phyloP scores from a whole-genome alignment of 2,888 invertebrate species.

The Slavum lentiscoides region DNA sequence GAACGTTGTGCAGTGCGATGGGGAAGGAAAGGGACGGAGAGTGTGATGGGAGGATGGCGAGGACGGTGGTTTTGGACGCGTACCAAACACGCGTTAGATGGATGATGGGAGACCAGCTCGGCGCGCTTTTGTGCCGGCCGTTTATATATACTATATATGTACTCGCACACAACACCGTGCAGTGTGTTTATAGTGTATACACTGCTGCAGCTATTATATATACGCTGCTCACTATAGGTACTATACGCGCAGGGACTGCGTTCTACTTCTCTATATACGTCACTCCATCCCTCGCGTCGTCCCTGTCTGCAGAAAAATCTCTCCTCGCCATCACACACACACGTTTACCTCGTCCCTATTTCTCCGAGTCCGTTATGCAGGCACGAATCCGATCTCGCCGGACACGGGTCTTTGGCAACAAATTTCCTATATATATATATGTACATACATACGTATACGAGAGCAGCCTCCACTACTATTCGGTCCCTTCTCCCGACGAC shows the following conservation, averaged over 20 bases:
- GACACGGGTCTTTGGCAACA: conserved; percentile 46
- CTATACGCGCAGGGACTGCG: not conserved
- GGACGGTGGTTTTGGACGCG: conserved; percentile 41
- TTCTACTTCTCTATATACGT: no score
- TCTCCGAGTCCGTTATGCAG: not conserved
- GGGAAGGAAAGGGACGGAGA: no score
- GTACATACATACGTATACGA: not conserved
- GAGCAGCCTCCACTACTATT: no score
- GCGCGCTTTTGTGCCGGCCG: conserved; percentile 22
- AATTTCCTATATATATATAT: conserved; percentile 3
- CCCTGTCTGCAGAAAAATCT: no score
- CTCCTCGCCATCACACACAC: no score
- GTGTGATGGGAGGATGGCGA: not conserved
- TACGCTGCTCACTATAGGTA: no score
- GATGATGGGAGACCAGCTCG: conserved; percentile 28
- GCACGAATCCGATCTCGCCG: conserved; percentile 10
- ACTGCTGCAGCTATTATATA: not conserved
- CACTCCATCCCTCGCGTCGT: no score
- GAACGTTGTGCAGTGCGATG: not conserved
- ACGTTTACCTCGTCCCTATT: not conserved
- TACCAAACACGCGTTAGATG: conserved; percentile 45
- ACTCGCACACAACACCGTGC: not conserved
- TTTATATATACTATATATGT: conserved; percentile 8
- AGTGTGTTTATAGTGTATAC: not conserved
- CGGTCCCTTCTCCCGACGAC: not conserved